Base-by-base conservation (phyloP, 2,888 invertebrate genomes). In the Sclerodermus sp. region DNA sequence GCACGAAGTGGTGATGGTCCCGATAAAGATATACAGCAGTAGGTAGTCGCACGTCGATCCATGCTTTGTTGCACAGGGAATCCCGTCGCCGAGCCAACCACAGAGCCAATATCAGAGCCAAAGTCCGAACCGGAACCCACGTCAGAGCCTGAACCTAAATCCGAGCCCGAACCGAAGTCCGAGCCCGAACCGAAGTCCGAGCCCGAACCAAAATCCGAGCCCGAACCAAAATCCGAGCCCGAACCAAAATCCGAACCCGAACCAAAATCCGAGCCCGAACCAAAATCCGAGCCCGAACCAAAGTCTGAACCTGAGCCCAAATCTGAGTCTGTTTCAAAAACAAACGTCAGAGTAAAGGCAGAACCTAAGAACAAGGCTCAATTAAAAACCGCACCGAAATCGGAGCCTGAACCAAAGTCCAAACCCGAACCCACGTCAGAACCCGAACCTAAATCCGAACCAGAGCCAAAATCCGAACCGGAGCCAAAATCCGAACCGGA, bases 391-490 rank as follows among this genome's bases (percentile, higher is more conserved):
- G 66, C 68, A 47, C 64, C 79, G 15, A 74, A 76, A 45, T 66
- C 71, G 76, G 17, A 79, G 80, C 58, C 79, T 79, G 9, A 74
- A 75, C 34, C 74, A 15, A 81, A 83, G 60, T 78, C 81, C 0
- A 76, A 77, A 38, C 75, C 82, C 0, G 78, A 58, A 37, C 70
- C 80, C 17, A 60, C 64, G 36, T 62, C 74, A 1, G 80, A 83
- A 59, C 71, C 79, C 2, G 76, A 81, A 59, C 69, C 74, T 0
- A 68, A 72, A 50, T 58, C 75, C 75, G 80, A 83, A 61, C 79
- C 82, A 0, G 77, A 77, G 41, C 75, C 82, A 1, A 68, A 76
- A 64, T 71, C 81, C 0, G 79, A 82, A 57, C 81, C 84, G 1
- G 80, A 82, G 68, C 79, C 81, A 0, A 76, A 78, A 59, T 79